Evolutionary conservation across 1,140 invertebrate genomes (phyloP).

Genomic region (Caenorhabditis latens): DNA sequence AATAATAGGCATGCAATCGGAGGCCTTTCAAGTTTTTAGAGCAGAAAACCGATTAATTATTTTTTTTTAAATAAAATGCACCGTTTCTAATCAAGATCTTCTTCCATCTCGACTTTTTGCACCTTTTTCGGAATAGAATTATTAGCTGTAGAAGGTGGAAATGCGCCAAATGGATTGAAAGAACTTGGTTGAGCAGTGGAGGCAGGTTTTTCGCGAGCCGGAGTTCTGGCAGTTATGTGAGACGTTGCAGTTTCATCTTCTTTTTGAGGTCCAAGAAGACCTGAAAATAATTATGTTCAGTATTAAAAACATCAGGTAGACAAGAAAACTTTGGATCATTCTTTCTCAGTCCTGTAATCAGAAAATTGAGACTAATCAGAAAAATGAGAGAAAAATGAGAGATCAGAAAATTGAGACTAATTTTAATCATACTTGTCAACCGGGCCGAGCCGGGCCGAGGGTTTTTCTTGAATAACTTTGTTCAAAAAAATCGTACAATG

Average conservation of each 20-base stretch:
- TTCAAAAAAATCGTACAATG: too few species aligned
- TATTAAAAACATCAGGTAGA: too few species aligned
- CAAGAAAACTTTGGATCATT: too few species aligned
- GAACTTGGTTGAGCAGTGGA: not conserved
- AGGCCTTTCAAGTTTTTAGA: not conserved
- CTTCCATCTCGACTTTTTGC: constrained; percentile 38
- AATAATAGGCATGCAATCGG: not conserved
- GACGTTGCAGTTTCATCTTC: constrained; percentile 24
- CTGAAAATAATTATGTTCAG: not conserved
- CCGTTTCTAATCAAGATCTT: constrained; percentile 20
- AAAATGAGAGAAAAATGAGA: too few species aligned
- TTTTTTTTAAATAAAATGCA: not conserved
- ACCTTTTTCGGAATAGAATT: constrained; percentile 1
- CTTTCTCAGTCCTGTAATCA: too few species aligned
- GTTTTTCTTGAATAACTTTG: too few species aligned
- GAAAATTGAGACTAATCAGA: too few species aligned
- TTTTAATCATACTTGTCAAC: too few species aligned
- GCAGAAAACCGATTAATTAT: not conserved
- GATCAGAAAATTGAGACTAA: too few species aligned
- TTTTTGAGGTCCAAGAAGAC: not conserved
- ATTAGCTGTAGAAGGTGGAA: not conserved
- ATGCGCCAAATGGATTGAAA: not conserved
- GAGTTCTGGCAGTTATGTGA: constrained; percentile 33
- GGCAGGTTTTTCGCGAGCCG: constrained; percentile 1
- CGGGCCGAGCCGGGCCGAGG: too few species aligned